These are phyloP conservation scores for Myiothlypis coronata DNA, from an alignment of 2,797 vertebrate genomes.

Conservation along the genomic window DNA sequence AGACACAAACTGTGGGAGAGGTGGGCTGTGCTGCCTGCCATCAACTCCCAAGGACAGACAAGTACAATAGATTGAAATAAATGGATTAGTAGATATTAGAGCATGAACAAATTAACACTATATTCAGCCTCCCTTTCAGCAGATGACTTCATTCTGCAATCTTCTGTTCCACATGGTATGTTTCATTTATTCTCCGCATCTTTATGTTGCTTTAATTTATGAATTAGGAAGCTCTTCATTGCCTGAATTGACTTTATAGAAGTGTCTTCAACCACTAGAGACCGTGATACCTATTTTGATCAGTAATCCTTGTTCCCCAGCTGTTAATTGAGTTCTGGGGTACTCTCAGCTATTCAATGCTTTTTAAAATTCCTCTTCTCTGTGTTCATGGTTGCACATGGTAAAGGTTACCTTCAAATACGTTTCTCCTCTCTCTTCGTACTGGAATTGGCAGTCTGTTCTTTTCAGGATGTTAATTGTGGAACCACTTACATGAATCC, in stretches of 20 bases:
- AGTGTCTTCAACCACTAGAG: not conserved
- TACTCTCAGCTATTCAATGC: not conserved
- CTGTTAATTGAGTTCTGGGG: not conserved
- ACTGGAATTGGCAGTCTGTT: constrained; percentile 89
- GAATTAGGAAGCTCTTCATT: not conserved
- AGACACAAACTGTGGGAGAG: not conserved
- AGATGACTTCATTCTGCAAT: not conserved
- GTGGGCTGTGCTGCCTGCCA: not conserved
- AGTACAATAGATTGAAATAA: not conserved
- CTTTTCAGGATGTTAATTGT: constrained; percentile 91
- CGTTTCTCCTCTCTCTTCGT: constrained; percentile 89
- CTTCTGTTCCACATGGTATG: not conserved
- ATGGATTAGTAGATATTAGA: not conserved
- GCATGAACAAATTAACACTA: not conserved
- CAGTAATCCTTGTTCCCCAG: not conserved
- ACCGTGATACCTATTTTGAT: not conserved
- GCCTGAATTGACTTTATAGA: not conserved
- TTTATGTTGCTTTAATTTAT: not conserved
- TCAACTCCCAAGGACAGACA: not conserved
- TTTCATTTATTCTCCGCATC: not conserved
- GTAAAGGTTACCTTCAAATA: constrained; percentile 85
- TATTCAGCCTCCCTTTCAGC: not conserved
- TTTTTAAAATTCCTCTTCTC: not conserved
- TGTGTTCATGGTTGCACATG: not conserved
- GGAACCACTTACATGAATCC: constrained; percentile 89